Evolutionary conservation across 2,888 invertebrate genomes (phyloP), one percentile per base, ranked within the genome.

Genomic region (Scelioninae gen. 2): DNA sequence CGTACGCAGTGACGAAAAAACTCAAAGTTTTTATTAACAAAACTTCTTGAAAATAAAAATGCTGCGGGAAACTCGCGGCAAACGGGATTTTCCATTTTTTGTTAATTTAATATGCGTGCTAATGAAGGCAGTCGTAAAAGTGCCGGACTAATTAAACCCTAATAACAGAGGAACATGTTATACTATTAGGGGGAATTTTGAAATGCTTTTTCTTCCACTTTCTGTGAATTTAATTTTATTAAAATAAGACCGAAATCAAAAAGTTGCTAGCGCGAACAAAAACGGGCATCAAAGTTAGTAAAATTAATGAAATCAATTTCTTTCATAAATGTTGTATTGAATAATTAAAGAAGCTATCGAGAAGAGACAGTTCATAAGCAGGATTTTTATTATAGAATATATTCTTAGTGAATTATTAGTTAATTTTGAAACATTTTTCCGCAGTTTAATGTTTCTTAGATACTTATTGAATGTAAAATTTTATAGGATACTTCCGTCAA

Each of bases 1-100:
- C 58, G 76, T 71, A 69, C 72, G 78, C 76, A 77, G 79, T 79
- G 80, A 79, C 78, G 81, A 37, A 35, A 53, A 53, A 35, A 22
- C 3, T 46, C 16, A 19, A 52, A 52, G 31, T 48, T 48, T 7
- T 37, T 52, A 53, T 39, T 39, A n/a, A 28, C 28, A 37, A 53
- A 53, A 53, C 39, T 53, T 53, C 15, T 37, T 10, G 39, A 15
- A 39, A 53, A 53, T 53, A 43, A 41, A 18, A 55, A n/a, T 31
- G 18, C 6, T 13, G 53, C n/a, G 11, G 5, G 13, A 19, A 52
- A 52, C 31, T 13, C 19, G 9, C 28, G n/a, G 41, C 13, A 41
- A 55, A 28, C 41, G 31, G 18, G 41, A 55, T 55, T 55, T 22
- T 53, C 13, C 35, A 19, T 22, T 52, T 35, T 52, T 39, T 35